These are phyloP conservation scores for Cepaea hortensis DNA, from an alignment of 2,888 invertebrate genomes.

Conservation along the genomic window DNA sequence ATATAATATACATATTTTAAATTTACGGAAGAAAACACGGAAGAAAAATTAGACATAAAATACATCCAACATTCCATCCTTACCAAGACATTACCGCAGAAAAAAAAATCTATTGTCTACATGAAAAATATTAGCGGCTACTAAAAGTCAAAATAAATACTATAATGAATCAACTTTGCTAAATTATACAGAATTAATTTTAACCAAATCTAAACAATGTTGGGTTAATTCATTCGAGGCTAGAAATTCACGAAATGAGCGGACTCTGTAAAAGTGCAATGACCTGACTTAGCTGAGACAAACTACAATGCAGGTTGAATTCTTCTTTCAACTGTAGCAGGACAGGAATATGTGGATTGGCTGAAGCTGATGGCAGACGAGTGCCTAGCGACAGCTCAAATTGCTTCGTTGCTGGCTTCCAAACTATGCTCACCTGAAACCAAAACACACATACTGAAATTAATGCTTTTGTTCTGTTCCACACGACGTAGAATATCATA, in stretches of 20 bases:
- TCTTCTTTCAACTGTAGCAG: slow-evolving; percentile 92
- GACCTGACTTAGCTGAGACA: slow-evolving; percentile 84
- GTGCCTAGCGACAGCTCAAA: slow-evolving; percentile 82
- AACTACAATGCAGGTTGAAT: slow-evolving; percentile 86
- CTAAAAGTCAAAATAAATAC: too few relatives aligned
- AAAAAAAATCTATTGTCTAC: too few relatives aligned
- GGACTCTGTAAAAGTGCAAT: slow-evolving; percentile 52
- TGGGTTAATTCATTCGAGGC: not conserved
- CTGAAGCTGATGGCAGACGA: slow-evolving; percentile 69
- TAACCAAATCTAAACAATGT: not conserved
- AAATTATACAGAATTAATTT: not conserved
- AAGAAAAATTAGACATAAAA: too few relatives aligned
- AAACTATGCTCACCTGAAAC: slow-evolving; percentile 63
- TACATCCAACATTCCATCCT: too few relatives aligned
- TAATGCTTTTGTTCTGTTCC: too few relatives aligned
- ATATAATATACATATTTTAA: too few relatives aligned
- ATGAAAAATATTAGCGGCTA: too few relatives aligned
- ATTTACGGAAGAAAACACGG: too few relatives aligned
- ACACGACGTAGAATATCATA: too few relatives aligned
- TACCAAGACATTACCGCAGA: too few relatives aligned
- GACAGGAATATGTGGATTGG: slow-evolving; percentile 91
- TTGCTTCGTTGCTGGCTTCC: slow-evolving; percentile 63
- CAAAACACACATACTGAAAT: not conserved
- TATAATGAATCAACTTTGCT: too few relatives aligned
- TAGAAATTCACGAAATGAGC: not conserved